Evolutionary conservation across 2,888 invertebrate genomes (phyloP).

Genomic region (Dynastes grantii): DNA sequence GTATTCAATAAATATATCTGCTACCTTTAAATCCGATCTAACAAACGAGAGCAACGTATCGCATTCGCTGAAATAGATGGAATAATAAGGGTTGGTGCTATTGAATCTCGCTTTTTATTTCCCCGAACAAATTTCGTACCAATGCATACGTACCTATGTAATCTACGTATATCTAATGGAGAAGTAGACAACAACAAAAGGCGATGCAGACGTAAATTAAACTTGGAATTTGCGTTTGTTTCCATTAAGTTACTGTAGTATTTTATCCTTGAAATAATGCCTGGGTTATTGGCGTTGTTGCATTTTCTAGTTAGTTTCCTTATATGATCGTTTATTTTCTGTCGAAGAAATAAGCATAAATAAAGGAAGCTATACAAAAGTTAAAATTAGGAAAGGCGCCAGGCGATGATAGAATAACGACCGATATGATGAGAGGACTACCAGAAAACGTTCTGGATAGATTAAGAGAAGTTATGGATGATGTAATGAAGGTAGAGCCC

Average conservation of each 20-base stretch:
- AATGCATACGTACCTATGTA: background rate
- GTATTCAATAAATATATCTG: background rate
- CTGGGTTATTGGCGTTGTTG: background rate
- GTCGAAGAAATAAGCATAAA: no score
- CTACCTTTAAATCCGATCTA: slow-evolving; percentile 8
- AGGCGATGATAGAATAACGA: no score
- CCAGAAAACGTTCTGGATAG: no score
- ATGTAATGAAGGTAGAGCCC: no score
- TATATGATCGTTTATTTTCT: no score
- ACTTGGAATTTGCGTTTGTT: background rate
- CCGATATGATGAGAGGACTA: no score
- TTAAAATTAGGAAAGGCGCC: no score
- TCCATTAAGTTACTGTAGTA: background rate
- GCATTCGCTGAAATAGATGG: slow-evolving; percentile 9
- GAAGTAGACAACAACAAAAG: background rate
- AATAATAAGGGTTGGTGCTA: background rate
- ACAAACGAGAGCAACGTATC: slow-evolving; percentile 17
- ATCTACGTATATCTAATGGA: background rate
- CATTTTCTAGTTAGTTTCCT: background rate
- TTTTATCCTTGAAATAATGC: background rate
- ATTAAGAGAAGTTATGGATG: no score
- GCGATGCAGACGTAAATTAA: background rate
- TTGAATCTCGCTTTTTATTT: background rate
- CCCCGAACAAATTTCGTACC: background rate
- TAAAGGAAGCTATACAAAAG: no score